phyloP scores from a whole-genome alignment of 2,113 vertebrate genomes.

The Boulengeromyrus knoepffleri region DNA sequence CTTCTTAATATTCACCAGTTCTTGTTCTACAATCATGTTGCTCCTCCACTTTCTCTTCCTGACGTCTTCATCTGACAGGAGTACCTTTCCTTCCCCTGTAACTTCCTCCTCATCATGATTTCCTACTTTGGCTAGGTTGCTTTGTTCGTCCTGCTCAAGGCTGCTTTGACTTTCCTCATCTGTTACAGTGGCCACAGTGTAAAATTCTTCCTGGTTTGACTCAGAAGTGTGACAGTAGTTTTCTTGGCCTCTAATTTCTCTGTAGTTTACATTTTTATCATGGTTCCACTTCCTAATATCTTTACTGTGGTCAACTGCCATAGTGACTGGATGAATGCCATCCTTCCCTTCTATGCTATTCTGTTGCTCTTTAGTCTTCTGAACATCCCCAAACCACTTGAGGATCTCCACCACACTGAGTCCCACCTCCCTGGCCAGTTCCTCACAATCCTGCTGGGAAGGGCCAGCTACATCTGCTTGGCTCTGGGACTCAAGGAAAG shows the following conservation, averaged over 20 bases:
- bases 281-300: conserved; percentile 46
- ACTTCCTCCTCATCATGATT: conserved; percentile 38
- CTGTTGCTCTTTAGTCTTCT: conserved; percentile 49
- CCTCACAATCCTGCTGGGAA: conserved; percentile 63
- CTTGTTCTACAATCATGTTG: conserved; percentile 42
- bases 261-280: conserved; percentile 57
- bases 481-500: conserved; percentile 64
- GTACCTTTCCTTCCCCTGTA: conserved; percentile 57
- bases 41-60: conserved; percentile 50
- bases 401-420: conserved; percentile 60
- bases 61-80: conserved; percentile 62
- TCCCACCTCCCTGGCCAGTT: conserved; percentile 61
- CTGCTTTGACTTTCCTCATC: conserved; percentile 63
- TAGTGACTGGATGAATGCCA: conserved; percentile 25
- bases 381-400: conserved; percentile 55
- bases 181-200: conserved; percentile 65
- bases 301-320: conserved; percentile 56
- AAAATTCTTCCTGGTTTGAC: conserved; percentile 60
- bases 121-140: conserved; percentile 51
- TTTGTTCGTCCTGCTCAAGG: conserved; percentile 43
- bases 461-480: conserved; percentile 60
- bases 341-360: conserved; percentile 30
- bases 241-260: conserved; percentile 35
- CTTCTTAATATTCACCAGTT: conserved; percentile 55
- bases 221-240: conserved; percentile 61